A percentile compares a stretch with the other conserved stretches of the same genome.
Evolutionary conservation across 2,797 vertebrate species (phyloP).

Genomic region (Fundulus diaphanus): DNA sequence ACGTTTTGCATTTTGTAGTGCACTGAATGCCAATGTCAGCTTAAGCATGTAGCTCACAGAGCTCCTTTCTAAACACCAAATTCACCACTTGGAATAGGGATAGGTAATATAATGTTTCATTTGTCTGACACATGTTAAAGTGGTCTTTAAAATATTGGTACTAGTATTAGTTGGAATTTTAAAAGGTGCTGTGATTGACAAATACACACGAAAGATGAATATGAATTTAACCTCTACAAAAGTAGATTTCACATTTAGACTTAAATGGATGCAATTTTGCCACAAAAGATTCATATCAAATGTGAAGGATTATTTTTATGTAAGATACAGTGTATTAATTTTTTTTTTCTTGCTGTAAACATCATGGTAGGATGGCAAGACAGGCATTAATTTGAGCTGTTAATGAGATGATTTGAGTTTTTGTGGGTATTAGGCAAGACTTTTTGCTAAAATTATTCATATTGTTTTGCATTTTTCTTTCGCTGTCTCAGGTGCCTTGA

Average conservation of each 20-base stretch:
- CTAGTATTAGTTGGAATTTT: neutral
- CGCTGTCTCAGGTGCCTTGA: neutral
- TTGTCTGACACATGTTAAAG: constrained; percentile 26
- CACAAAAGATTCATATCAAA: neutral
- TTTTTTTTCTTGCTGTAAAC: neutral
- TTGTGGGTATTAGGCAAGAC: neutral
- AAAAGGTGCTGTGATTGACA: neutral
- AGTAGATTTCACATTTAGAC: too few relatives aligned
- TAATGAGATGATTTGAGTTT: neutral
- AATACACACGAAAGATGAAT: neutral
- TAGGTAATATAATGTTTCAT: constrained; percentile 35
- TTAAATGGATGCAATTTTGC: neutral
- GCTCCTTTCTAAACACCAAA: constrained; percentile 42
- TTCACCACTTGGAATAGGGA: constrained; percentile 30
- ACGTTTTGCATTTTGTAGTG: constrained; percentile 60
- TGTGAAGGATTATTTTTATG: neutral
- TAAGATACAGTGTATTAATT: neutral
- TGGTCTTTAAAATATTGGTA: constrained; percentile 21
- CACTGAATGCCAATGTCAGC: constrained; percentile 69
- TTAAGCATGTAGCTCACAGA: constrained; percentile 63
- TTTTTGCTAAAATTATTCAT: neutral
- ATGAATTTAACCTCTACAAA: too few relatives aligned
- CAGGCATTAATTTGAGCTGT: neutral
- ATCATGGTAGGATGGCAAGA: neutral
- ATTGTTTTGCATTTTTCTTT: neutral